phyloP scores from a whole-genome alignment of 37 sponge, comb jelly and placozoan species.

The Cladorhizidae sp. region DNA sequence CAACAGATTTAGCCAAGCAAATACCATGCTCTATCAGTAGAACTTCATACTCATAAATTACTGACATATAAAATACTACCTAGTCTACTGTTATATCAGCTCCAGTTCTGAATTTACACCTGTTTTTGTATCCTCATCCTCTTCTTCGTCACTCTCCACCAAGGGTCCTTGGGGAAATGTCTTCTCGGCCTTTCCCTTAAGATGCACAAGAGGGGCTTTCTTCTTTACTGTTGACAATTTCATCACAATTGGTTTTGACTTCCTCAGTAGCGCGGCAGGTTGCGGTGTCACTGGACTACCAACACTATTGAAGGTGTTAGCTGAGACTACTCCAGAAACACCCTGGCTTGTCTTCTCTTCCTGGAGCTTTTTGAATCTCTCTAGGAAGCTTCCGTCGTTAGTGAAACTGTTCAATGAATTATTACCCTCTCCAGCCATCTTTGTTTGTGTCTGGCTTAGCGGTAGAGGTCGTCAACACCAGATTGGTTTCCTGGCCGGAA shows the following conservation, averaged over 20 bases:
- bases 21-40: conserved; percentile 19
- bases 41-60: conserved; percentile 55
- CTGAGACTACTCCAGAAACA: too few relatives aligned
- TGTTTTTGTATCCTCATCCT: conserved; percentile 1
- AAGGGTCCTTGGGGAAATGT: neutral
- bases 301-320: too few relatives aligned
- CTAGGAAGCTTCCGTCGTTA: conserved; percentile 93
- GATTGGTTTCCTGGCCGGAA: too few relatives aligned
- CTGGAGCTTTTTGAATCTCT: conserved; percentile 75
- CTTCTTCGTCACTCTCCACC: neutral
- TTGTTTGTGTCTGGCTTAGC: too few relatives aligned
- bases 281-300: neutral
- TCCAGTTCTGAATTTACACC: neutral
- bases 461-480: too few relatives aligned
- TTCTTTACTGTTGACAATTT: conserved; percentile 1
- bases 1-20: neutral
- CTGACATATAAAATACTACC: neutral
- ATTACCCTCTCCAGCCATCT: too few relatives aligned
- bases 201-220: neutral
- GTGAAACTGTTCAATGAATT: conserved; percentile 41
- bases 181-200: neutral
- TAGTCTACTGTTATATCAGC: neutral
- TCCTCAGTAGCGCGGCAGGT: neutral
- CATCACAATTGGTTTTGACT: neutral
- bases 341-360: conserved; percentile 34